A percentile compares a stretch with the other conserved stretches of the same genome.
Conservation (phyloP, 1,140 invertebrate species). For the Antheraea pernyi region DNA sequence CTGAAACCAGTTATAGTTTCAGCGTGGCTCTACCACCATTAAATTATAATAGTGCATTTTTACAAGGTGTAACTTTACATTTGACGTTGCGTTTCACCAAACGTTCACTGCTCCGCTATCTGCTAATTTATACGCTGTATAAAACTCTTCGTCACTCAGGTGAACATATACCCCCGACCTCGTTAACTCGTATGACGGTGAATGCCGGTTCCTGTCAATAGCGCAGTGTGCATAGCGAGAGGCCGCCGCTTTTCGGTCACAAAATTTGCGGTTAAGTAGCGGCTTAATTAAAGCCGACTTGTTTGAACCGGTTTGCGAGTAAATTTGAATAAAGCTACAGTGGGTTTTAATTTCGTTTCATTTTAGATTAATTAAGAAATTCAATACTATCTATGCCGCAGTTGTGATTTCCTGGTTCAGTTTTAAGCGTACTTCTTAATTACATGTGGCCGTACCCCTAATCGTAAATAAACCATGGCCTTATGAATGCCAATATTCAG, state of each 20-base stretch:
- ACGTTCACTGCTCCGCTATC: no score
- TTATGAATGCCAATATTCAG: no score
- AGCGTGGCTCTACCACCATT: no score
- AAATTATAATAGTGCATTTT: no score
- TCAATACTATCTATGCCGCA: background rate
- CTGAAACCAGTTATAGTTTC: no score
- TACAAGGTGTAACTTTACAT: no score
- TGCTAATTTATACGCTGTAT: no score
- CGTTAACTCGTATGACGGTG: conserved; percentile 16
- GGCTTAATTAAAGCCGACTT: conserved; percentile 27
- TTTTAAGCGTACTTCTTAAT: no score
- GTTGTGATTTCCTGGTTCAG: no score
- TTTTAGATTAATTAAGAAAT: background rate
- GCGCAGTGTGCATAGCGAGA: conserved; percentile 17
- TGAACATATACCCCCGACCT: background rate
- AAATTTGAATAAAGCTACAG: background rate
- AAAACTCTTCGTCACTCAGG: background rate
- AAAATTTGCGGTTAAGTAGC: conserved; percentile 30
- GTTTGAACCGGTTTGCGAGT: background rate
- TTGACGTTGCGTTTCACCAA: no score
- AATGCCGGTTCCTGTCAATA: conserved; percentile 8
- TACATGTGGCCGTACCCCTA: no score
- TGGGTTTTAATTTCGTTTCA: background rate
- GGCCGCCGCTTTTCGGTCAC: conserved; percentile 27
- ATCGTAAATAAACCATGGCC: no score